A percentile compares a stretch with the other conserved stretches of the same genome.
Conservation (phyloP, 53 echinoderm and acorn worm genomes). For the Holothuria leucospilota region DNA sequence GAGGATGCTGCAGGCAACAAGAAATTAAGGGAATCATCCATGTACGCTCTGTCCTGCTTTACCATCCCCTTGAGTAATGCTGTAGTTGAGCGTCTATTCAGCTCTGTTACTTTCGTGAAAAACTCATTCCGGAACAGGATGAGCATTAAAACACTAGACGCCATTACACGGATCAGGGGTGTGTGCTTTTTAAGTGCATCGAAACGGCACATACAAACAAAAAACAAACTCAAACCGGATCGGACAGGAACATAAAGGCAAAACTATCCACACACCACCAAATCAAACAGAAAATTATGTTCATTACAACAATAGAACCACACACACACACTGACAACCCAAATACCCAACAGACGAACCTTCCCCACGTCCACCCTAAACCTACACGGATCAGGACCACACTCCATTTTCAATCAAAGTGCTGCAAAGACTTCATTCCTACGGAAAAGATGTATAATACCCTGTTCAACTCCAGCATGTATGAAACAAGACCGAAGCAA, state of each 20-base stretch:
- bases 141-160: constrained; percentile 12
- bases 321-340: too few relatives aligned
- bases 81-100: constrained; percentile 28
- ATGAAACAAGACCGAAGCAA: too few relatives aligned
- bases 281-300: too few relatives aligned
- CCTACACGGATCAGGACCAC: constrained; percentile 14
- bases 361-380: too few relatives aligned
- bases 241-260: too few relatives aligned
- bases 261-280: too few relatives aligned
- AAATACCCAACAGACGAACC: too few relatives aligned
- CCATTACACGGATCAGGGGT: constrained; percentile 7
- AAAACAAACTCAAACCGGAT: too few relatives aligned
- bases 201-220: too few relatives aligned
- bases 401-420: constrained; percentile 13
- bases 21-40: background rate
- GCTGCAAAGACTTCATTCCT: background rate
- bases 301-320: too few relatives aligned
- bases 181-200: too few relatives aligned
- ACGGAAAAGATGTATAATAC: background rate
- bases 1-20: background rate
- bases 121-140: constrained; percentile 16
- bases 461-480: too few relatives aligned
- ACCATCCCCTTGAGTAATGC: constrained; percentile 31
- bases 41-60: constrained; percentile 22
- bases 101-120: constrained; percentile 10